A percentile compares a stretch with the other conserved stretches of the same genome.
phyloP scores from a whole-genome alignment of 2,888 invertebrate genomes.

The Xylocampa areola region DNA sequence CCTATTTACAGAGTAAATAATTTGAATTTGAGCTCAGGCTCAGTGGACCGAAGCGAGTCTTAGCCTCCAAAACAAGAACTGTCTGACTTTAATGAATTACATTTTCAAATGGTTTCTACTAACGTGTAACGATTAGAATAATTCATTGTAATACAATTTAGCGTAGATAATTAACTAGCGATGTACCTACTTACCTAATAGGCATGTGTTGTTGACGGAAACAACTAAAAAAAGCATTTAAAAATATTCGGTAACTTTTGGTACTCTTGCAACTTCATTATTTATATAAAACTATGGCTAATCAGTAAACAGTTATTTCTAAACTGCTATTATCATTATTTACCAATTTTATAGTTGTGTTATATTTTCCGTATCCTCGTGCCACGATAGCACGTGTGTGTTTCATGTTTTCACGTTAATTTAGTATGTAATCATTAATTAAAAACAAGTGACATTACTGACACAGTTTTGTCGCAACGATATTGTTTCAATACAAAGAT shows the following conservation, averaged over 20 bases:
- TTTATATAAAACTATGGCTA: neutral
- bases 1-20: too few species aligned
- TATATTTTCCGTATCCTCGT: slow-evolving; percentile 10
- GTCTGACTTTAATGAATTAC: too few species aligned
- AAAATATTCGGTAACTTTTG: neutral
- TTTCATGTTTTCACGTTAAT: slow-evolving; percentile 25
- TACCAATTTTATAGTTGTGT: neutral
- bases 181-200: too few species aligned
- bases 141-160: too few species aligned
- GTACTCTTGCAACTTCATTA: neutral
- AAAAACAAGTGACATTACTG: slow-evolving; percentile 55
- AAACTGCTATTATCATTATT: neutral
- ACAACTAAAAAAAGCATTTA: neutral
- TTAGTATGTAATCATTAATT: slow-evolving; percentile 42
- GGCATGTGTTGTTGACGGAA: too few species aligned
- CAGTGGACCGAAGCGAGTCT: too few species aligned
- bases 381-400: slow-evolving; percentile 15
- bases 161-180: too few species aligned
- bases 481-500: slow-evolving; percentile 65
- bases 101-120: too few species aligned
- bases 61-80: too few species aligned
- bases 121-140: too few species aligned
- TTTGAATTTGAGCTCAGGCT: too few species aligned
- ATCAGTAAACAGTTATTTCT: neutral
- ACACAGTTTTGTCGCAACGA: slow-evolving; percentile 71